phyloP scores from a whole-genome alignment of 2,113 vertebrate genomes.

The Athene noctua region DNA sequence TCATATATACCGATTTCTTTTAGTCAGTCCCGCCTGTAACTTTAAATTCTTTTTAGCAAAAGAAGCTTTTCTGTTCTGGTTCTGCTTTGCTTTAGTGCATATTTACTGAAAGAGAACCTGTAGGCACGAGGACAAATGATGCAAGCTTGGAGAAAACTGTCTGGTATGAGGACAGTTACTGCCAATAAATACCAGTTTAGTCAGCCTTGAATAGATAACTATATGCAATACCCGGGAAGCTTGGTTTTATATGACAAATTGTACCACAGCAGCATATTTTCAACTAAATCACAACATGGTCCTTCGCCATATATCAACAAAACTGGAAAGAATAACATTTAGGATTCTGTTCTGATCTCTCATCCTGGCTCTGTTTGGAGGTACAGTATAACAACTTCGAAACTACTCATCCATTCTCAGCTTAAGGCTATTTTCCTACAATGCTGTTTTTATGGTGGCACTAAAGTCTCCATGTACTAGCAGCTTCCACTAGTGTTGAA shows the following conservation, averaged over 20 bases:
- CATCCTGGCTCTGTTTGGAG: not conserved
- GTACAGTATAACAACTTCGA: not conserved
- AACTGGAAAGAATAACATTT: not conserved
- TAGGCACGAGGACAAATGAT: rapidly evolving
- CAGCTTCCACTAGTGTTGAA: not conserved
- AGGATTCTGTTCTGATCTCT: slow-evolving; percentile 1
- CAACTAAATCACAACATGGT: not conserved
- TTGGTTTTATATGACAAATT: not conserved
- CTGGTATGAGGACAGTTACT: not conserved
- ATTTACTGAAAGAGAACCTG: not conserved
- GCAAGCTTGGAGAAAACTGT: not conserved
- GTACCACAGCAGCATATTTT: not conserved
- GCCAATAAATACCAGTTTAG: not conserved
- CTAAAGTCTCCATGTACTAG: slow-evolving; percentile 7
- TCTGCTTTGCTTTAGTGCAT: not conserved
- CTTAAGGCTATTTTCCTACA: slow-evolving; percentile 41
- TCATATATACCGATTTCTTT: not conserved
- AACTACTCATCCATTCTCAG: slow-evolving; percentile 24
- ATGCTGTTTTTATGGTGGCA: slow-evolving; percentile 33
- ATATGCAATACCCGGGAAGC: not conserved
- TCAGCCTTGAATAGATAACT: not conserved
- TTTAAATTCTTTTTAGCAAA: not conserved
- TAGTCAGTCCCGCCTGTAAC: not conserved
- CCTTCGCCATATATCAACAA: not conserved
- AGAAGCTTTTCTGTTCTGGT: not conserved